These are phyloP conservation scores for Agapornis roseicollis DNA, from an alignment of 2,113 vertebrate species.

Conservation along the genomic window DNA sequence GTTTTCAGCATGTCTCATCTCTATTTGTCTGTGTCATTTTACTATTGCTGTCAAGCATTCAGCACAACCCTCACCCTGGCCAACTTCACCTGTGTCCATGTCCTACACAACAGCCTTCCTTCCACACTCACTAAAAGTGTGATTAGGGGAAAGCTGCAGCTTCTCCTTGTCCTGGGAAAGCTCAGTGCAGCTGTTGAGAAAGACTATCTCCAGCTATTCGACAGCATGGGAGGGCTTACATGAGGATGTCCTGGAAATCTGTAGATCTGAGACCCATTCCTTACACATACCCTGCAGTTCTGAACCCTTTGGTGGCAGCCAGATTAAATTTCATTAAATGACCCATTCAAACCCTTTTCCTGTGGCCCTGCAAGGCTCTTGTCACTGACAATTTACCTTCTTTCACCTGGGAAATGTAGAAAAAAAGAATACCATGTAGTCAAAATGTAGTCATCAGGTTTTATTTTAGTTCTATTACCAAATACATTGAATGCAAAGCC, in stretches of 20 bases:
- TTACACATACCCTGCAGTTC: neutral
- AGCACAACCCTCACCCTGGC: neutral
- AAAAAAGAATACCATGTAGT: neutral
- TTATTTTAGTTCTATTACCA: constrained; percentile 26
- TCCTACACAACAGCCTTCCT: neutral
- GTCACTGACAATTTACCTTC: neutral
- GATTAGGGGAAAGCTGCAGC: neutral
- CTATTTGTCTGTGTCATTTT: neutral
- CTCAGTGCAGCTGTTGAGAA: constrained; percentile 28
- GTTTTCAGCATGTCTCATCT: neutral
- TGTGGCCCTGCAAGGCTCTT: neutral
- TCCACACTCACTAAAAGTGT: neutral
- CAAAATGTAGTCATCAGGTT: neutral
- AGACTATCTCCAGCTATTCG: neutral
- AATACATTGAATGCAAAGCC: neutral
- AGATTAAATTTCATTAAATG: neutral
- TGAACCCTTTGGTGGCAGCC: neutral
- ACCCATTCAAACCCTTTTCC: neutral
- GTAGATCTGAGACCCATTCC: neutral
- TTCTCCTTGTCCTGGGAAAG: neutral
- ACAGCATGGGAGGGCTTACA: neutral
- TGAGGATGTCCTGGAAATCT: neutral
- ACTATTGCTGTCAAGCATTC: neutral
- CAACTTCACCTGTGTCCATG: neutral
- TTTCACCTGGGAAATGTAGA: neutral